Evolutionary conservation across 30 jellyfish, hydroid and myxozoan genomes (phyloP).

Genomic region (Hydractinia echinata): DNA sequence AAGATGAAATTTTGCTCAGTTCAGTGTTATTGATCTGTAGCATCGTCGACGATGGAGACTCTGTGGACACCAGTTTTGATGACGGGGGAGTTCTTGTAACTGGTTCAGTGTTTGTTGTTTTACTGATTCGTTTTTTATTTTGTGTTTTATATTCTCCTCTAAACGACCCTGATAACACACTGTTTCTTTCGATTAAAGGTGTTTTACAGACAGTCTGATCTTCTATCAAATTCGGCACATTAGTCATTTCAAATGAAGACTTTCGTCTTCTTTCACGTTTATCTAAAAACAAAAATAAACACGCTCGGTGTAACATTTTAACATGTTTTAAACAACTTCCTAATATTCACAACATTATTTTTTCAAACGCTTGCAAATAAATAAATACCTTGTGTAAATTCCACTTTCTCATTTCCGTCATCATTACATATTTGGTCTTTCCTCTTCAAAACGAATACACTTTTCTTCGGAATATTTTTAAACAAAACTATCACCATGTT

Average conservation of each 20-base stretch:
- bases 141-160: not conserved
- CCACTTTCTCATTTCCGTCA: not conserved
- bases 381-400: not conserved
- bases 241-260: no score
- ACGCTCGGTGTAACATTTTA: not conserved
- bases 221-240: constrained; percentile 67
- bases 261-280: not conserved
- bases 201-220: constrained; percentile 33
- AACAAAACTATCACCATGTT: constrained; percentile 59
- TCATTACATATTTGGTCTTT: not conserved
- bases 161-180: constrained; percentile 57
- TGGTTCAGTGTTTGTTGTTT: no score
- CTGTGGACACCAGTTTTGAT: not conserved
- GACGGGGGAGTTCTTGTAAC: not conserved
- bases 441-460: constrained; percentile 32
- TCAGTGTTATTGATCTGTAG: not conserved
- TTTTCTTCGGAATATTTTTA: constrained; percentile 69
- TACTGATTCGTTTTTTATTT: no score
- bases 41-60: not conserved
- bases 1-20: constrained; percentile 35
- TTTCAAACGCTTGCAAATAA: not conserved
- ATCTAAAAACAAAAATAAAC: not conserved
- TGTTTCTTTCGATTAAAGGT: constrained; percentile 79
- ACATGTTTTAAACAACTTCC: not conserved
- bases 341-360: not conserved